phyloP scores from a whole-genome alignment of 2,797 vertebrate species.

The Phyllotis vaccarum region DNA sequence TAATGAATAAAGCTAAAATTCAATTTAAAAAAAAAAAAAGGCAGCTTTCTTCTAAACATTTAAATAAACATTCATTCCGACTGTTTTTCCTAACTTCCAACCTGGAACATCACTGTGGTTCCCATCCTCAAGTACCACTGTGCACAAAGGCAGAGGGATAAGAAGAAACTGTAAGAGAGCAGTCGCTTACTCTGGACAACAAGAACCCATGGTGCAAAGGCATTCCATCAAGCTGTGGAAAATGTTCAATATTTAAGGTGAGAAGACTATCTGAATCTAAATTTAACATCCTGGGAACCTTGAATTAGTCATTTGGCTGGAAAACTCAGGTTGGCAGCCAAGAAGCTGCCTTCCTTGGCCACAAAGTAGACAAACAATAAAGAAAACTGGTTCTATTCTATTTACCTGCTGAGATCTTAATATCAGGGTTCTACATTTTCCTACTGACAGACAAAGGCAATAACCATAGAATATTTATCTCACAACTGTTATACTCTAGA shows the following conservation, averaged over 20 bases:
- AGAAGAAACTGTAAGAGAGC: neutral
- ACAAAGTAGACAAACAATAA: constrained; percentile 3
- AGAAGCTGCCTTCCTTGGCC: constrained; percentile 68
- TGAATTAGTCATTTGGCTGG: constrained; percentile 72
- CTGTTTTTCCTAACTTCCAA: neutral
- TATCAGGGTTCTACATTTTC: constrained; percentile 7
- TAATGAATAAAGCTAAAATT: neutral
- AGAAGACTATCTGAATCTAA: constrained; percentile 65
- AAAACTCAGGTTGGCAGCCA: constrained; percentile 67
- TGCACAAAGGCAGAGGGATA: neutral
- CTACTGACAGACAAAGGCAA: constrained; percentile 49
- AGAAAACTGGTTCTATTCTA: constrained; percentile 21
- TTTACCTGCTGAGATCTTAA: constrained; percentile 30
- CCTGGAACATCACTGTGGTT: neutral
- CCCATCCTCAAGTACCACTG: neutral
- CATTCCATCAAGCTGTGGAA: constrained; percentile 45
- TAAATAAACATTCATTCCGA: constrained; percentile 2
- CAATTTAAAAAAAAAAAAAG: neutral
- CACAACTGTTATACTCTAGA: neutral
- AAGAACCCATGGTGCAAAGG: neutral
- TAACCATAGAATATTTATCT: constrained; percentile 14
- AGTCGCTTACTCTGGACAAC: neutral
- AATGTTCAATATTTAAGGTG: constrained; percentile 72
- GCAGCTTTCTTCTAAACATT: neutral
- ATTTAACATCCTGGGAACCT: constrained; percentile 70